phyloP scores from a whole-genome alignment of 2,888 invertebrate genomes.

The Caenorhabditis afra region DNA sequence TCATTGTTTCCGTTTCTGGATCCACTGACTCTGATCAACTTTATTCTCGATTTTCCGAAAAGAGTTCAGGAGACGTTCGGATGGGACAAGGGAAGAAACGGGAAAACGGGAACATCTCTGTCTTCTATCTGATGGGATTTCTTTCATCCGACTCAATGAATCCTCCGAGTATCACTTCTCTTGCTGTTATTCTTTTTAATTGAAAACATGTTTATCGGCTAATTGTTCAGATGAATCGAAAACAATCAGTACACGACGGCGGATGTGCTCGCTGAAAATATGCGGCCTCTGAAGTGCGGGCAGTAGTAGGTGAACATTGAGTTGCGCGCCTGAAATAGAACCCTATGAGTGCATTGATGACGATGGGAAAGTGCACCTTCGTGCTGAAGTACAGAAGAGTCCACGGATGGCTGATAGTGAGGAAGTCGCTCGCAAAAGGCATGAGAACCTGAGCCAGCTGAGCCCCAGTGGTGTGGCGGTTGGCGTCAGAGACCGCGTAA shows the following conservation, averaged over 20 bases:
- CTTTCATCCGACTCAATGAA: too few species aligned
- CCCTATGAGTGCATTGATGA: not conserved
- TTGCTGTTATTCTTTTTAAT: too few species aligned
- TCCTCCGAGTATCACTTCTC: not conserved
- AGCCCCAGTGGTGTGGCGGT: slow-evolving; percentile 5
- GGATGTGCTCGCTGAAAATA: not conserved
- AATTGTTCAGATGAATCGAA: too few species aligned
- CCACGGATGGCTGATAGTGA: slow-evolving; percentile 59
- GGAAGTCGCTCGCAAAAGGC: slow-evolving; percentile 57
- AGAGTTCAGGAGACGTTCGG: slow-evolving; percentile 2
- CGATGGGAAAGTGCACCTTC: slow-evolving; percentile 12
- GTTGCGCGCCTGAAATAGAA: slow-evolving; percentile 29
- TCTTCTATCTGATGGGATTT: too few species aligned
- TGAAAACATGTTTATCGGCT: too few species aligned
- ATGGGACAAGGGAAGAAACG: too few species aligned
- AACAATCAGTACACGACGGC: not conserved
- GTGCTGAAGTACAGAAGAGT: slow-evolving; percentile 53
- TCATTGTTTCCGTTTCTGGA: slow-evolving; percentile 6
- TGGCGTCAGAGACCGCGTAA: slow-evolving; percentile 9
- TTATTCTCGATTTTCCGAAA: not conserved
- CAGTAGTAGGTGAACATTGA: slow-evolving; percentile 13
- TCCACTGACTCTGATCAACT: slow-evolving; percentile 1
- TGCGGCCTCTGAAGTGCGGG: not conserved
- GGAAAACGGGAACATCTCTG: not conserved
- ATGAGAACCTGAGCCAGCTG: slow-evolving; percentile 28